Evolutionary conservation across 2,888 invertebrate genomes (phyloP), one percentile per base, ranked within the genome.

Genomic region (Drosophila hamatofila): DNA sequence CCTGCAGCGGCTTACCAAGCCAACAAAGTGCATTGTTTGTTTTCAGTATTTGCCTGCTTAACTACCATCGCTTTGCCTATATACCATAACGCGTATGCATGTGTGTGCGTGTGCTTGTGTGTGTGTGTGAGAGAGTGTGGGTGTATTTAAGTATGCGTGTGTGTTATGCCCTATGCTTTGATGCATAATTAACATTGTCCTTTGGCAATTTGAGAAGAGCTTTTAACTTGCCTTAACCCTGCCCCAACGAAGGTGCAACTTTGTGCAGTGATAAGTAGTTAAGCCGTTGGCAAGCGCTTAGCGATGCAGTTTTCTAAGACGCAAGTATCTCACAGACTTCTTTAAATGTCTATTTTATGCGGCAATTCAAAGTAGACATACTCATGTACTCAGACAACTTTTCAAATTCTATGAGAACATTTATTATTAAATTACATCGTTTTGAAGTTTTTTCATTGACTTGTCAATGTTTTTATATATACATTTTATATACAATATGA

Each of bases 171-270:
- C 68, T 72, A 72, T 77, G 80, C 81, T 81, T 86, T 81, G 83
- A 78, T 88, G 88, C 83, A 89, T 90, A 89, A 88, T 89, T 88
- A 90, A 89, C 84, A 88, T 88, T 83, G 83, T 85, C 90, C 81
- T 89, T 81, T 84, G 75, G 80, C 81, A 88, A 84, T 82, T 88
- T 84, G 81, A 86, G 83, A 75, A 83, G 77, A 66, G 70, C 72
- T 76, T 78, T 78, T 75, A 73, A 66, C 70, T 70, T 72, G 76
- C 68, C 80, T 74, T 75, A 87, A 78, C 72, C 80, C 78, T 77
- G 62, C 49, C 52, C 54, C 70, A 60, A 49, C 60, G 52, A 67
- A 72, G 74, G 58, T 76, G 78, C 65, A 61, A 69, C 71, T 65
- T 59, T 60, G 49, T 62, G 74, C 78, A 37, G 60, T 42, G 62